A percentile compares a stretch with the other conserved stretches of the same genome.
These are phyloP conservation scores for Polypterus senegalus DNA, from an alignment of 2,113 vertebrate genomes.

Conservation along the genomic window DNA sequence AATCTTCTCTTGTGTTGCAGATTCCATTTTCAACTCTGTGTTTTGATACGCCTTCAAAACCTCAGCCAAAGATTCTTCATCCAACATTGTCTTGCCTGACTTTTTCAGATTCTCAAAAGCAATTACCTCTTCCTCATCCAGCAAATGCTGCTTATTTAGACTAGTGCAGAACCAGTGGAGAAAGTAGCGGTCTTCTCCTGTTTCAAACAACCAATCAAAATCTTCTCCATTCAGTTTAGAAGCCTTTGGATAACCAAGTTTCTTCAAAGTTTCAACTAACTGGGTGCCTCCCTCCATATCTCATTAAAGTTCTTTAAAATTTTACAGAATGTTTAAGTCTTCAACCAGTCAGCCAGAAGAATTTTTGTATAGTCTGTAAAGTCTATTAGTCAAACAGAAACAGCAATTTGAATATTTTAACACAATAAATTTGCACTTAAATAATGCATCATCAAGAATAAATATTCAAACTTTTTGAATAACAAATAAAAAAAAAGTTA, in stretches of 20 bases:
- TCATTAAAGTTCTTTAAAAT: too few species aligned
- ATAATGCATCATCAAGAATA: too few species aligned
- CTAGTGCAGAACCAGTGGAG: constrained; percentile 72
- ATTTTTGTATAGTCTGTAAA: too few species aligned
- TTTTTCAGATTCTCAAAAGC: constrained; percentile 49
- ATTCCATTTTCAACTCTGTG: constrained; percentile 14
- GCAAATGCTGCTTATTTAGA: constrained; percentile 50
- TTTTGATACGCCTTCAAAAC: constrained; percentile 58
- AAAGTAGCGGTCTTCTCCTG: constrained; percentile 54
- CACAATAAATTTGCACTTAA: too few species aligned
- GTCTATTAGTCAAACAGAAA: too few species aligned
- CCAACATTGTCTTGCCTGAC: constrained; percentile 60
- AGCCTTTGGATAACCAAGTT: constrained; percentile 61
- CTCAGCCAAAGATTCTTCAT: constrained; percentile 57
- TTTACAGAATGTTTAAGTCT: too few species aligned
- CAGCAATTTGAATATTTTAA: too few species aligned
- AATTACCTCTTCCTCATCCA: constrained; percentile 52
- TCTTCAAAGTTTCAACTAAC: constrained; percentile 71
- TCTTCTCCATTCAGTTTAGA: constrained; percentile 63
- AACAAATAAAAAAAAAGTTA: too few species aligned
- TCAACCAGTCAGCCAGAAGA: too few species aligned
- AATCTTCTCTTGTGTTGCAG: constrained; percentile 21
- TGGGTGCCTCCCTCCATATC: constrained; percentile 63
- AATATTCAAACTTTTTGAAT: too few species aligned
- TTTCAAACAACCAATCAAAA: constrained; percentile 90